Evolutionary conservation across 2,888 invertebrate genomes (phyloP).

Genomic region (Callyntrura guangdongensis): DNA sequence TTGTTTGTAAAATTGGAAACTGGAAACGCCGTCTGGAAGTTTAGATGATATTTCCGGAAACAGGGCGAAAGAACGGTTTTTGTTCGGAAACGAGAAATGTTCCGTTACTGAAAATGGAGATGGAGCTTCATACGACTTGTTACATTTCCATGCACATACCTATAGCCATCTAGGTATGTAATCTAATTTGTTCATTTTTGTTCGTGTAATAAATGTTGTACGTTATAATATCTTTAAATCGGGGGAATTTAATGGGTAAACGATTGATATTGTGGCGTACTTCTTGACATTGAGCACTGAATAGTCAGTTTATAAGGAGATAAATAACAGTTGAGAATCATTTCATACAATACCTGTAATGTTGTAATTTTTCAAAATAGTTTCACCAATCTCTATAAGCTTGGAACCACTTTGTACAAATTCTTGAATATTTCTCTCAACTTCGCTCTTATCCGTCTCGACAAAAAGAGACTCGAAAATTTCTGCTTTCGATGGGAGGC

Average conservation of each 20-base stretch:
- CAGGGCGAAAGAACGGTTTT: conserved; percentile 5
- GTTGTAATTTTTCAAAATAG: conserved; percentile 47
- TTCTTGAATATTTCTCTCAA: conserved; percentile 4
- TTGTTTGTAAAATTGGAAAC: no score
- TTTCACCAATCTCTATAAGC: conserved; percentile 60
- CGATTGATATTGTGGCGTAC: no score
- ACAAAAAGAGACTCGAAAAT: conserved; percentile 55
- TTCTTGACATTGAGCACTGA: no score
- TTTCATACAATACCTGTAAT: not conserved
- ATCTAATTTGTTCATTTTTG: no score
- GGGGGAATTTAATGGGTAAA: no score
- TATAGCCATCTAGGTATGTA: not conserved
- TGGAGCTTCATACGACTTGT: conserved; percentile 2
- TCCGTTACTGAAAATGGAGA: not conserved
- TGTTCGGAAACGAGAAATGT: not conserved
- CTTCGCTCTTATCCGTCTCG: conserved; percentile 31
- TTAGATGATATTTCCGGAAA: no score
- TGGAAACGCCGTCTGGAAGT: no score
- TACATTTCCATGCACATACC: not conserved
- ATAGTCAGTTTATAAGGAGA: not conserved
- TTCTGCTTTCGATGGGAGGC: conserved; percentile 66
- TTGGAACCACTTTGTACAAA: conserved; percentile 41
- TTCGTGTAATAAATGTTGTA: no score
- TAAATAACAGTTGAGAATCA: not conserved
- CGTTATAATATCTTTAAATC: no score